Evolutionary conservation across 2,888 invertebrate species (phyloP).

Genomic region (Malacosoma neustria): DNA sequence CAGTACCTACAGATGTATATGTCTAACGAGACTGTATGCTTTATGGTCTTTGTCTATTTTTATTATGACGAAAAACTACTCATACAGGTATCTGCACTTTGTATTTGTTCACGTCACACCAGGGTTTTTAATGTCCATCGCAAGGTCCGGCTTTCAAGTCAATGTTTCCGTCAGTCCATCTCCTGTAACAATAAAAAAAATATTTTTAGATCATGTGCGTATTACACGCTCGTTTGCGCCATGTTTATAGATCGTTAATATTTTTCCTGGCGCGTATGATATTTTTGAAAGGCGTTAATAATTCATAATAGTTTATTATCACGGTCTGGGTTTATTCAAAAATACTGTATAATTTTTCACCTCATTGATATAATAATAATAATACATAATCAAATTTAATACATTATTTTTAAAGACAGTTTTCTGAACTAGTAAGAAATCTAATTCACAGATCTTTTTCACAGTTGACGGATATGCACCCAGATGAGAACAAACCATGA

Average conservation of each 20-base stretch:
- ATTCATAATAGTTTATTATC: neutral
- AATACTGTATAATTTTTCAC: too few species aligned
- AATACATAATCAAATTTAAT: too few species aligned
- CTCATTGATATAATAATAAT: too few species aligned
- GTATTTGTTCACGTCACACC: constrained; percentile 23
- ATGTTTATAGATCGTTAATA: neutral
- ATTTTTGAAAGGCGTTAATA: neutral
- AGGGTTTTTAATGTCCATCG: constrained; percentile 15
- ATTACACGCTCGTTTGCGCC: neutral
- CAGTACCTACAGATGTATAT: too few species aligned
- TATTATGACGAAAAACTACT: too few species aligned
- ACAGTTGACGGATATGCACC: too few species aligned
- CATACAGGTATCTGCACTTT: neutral
- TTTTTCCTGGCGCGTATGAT: neutral
- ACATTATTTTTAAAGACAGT: too few species aligned
- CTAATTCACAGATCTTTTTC: too few species aligned
- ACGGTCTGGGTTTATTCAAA: too few species aligned
- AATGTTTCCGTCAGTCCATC: constrained; percentile 11
- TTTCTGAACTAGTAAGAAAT: too few species aligned
- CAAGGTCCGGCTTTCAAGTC: constrained; percentile 11
- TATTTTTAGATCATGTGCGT: constrained; percentile 3
- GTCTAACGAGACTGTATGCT: too few species aligned
- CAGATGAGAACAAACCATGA: too few species aligned
- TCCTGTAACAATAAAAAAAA: constrained; percentile 26
- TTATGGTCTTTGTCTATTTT: constrained; percentile 10